Conservation (phyloP, 2,888 invertebrate genomes). For the Leptinotarsa peninsularis region DNA sequence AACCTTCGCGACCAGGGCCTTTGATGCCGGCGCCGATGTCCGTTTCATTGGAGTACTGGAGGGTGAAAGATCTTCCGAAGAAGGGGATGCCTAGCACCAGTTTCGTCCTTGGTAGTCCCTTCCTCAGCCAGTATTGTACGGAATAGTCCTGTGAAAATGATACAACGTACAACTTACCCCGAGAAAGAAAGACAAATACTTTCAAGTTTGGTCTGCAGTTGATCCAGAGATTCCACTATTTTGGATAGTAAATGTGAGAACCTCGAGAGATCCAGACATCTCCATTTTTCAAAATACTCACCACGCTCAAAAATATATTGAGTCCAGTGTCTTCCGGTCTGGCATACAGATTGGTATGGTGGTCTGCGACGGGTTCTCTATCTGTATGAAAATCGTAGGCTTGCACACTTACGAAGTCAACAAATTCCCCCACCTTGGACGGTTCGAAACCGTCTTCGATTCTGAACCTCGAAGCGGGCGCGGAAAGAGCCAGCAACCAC, state of each 20-base stretch:
- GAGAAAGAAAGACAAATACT: no score
- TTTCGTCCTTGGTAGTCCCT: constrained; percentile 76
- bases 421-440: constrained; percentile 70
- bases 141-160: constrained; percentile 72
- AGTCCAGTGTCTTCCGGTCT: constrained; percentile 68
- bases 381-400: constrained; percentile 74
- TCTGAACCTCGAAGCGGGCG: constrained; percentile 73
- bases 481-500: constrained; percentile 67
- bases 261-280: no score
- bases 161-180: no score
- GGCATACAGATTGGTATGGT: constrained; percentile 68
- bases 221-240: no score
- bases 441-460: constrained; percentile 78
- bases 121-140: constrained; percentile 74
- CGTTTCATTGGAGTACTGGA: constrained; percentile 69
- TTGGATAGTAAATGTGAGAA: no score
- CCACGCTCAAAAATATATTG: constrained; percentile 69
- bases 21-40: constrained; percentile 71
- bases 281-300: constrained; percentile 53
- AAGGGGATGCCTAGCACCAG: constrained; percentile 79
- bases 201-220: no score
- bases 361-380: constrained; percentile 65
- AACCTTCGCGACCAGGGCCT: constrained; percentile 75
- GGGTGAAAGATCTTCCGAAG: constrained; percentile 79
- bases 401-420: constrained; percentile 78